Conservation (phyloP, 2,113 vertebrate genomes). For the Chaetura pelagica region DNA sequence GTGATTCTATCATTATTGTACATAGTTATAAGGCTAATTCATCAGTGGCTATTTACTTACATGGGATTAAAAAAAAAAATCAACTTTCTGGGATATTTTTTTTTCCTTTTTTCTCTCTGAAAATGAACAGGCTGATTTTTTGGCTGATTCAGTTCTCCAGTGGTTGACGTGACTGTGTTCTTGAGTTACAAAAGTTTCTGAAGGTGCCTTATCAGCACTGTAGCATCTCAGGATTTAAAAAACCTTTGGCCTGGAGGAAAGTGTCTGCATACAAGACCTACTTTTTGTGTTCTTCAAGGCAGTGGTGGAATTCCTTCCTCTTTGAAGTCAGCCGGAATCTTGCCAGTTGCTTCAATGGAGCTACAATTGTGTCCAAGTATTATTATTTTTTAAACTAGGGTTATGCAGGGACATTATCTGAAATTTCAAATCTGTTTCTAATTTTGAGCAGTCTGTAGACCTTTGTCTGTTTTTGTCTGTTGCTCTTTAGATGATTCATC, state of each 20-base stretch:
- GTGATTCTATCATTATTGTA: background rate
- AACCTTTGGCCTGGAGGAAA: background rate
- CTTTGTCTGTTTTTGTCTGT: background rate
- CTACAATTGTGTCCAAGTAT: conserved; percentile 4
- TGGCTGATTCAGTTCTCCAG: background rate
- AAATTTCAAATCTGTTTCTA: conserved; percentile 15
- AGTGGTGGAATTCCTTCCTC: background rate
- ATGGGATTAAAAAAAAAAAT: background rate
- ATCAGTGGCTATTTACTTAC: background rate
- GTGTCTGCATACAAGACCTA: background rate
- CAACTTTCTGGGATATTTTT: background rate
- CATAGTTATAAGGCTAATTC: background rate
- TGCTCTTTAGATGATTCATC: background rate
- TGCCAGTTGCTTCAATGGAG: conserved; percentile 28
- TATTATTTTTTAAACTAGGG: conserved; percentile 22
- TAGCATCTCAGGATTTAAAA: background rate
- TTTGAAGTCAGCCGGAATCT: conserved; percentile 22
- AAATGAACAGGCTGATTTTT: background rate
- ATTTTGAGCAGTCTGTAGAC: background rate
- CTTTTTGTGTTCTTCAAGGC: background rate
- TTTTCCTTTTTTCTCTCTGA: background rate
- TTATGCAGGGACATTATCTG: background rate
- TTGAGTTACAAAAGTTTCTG: background rate
- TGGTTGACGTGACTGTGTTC: background rate
- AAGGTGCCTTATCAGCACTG: background rate